Percentiles rank a stretch among this genome's conserved stretches.
Evolutionary conservation across 2,888 invertebrate species (phyloP).

Genomic region (Sisyra nigra): DNA sequence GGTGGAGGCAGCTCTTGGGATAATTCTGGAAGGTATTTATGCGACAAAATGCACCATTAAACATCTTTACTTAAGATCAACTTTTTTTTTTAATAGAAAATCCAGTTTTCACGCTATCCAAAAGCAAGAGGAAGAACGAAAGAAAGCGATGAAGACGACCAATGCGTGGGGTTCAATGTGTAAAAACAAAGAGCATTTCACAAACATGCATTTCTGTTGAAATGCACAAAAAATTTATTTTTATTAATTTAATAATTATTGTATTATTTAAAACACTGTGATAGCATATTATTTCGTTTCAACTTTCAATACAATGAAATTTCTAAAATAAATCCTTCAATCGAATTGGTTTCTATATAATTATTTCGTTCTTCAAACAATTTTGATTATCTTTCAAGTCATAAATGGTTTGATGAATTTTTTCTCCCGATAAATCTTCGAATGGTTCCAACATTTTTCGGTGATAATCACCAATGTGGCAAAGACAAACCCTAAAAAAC

Average conservation of each 20-base stretch:
- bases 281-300: not conserved
- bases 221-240: not conserved
- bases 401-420: slow-evolving; percentile 35
- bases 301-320: not conserved
- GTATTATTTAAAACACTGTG: not conserved
- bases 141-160: slow-evolving; percentile 20
- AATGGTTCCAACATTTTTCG: slow-evolving; percentile 30
- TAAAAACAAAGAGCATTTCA: slow-evolving; percentile 58
- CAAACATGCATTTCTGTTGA: slow-evolving; percentile 47
- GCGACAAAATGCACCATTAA: not conserved
- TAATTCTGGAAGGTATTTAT: not conserved
- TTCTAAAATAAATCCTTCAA: not conserved
- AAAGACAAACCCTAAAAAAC: slow-evolving; percentile 30
- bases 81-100: slow-evolving; percentile 18
- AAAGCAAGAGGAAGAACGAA: slow-evolving; percentile 24
- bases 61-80: not conserved
- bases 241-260: not conserved
- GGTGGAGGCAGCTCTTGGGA: not conserved
- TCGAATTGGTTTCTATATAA: not conserved
- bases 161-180: slow-evolving; percentile 58
- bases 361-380: not conserved
- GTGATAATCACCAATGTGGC: slow-evolving; percentile 27
- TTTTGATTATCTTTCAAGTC: slow-evolving; percentile 16
- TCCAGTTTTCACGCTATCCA: slow-evolving; percentile 22
- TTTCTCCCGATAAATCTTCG: slow-evolving; percentile 25